Base-by-base conservation (phyloP, 2,888 invertebrate species). In the Orchesella flavescens region DNA sequence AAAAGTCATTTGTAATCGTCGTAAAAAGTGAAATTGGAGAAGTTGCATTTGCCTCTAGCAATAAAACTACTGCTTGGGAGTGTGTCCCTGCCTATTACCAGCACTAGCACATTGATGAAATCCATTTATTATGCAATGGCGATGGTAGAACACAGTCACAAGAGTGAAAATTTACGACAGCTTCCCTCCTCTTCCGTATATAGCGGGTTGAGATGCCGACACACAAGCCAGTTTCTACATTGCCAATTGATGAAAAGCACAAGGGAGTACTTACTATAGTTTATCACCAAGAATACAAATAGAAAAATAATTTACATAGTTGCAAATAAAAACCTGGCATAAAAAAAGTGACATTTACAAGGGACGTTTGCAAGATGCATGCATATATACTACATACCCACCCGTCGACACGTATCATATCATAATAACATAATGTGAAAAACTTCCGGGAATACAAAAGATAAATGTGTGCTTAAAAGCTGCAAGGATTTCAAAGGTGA, bases 181-280 rank as follows among this genome's bases (percentile, higher is more conserved):
- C 34, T 34, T 34, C 34, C 34, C 34, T 34, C 3, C 7, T 34
- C 34, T 34, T 34, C 34, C 34, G 34, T 34, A 2, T 34, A 2
- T 34, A 34, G 7, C 34, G 34, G 34, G 34, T 4, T 34, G 34
- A 7, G 34, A 34, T 34, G 10, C 53, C 53, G 15, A 10, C 53
- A 5, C 53, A n/a, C 53, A 53, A 53, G 17, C 53, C n/a, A 53
- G 53, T 53, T 53, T n/a, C 15, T n/a, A 10, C 53, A 53, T 9
- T 63, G 21, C 24, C 21, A 76, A 76, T 57, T 66, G 68, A 66
- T 68, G 57, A 76, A 76, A 76, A 68, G 55, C 76, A 23, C 76
- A 46, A 59, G 76, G 59, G 76, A 76, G 57, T 43, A n/a, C 57
- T 68, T 66, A n/a, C 24, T 34, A n/a, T n/a, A 65, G 34, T 24